Evolutionary conservation across 2,888 invertebrate species (phyloP).

Genomic region (Pseudococcus viburni): DNA sequence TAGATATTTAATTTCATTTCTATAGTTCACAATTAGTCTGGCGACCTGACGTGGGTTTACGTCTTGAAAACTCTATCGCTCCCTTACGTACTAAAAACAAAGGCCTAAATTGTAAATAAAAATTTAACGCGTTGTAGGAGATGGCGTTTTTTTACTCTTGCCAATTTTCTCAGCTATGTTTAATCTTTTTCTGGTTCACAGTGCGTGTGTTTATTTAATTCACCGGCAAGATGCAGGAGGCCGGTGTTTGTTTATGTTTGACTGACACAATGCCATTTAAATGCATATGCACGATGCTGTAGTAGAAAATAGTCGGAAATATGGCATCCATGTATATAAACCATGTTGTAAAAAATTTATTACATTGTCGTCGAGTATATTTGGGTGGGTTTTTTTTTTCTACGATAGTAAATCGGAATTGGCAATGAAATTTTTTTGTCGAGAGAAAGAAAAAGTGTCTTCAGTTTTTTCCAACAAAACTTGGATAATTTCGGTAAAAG

Average conservation of each 20-base stretch:
- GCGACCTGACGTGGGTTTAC: background rate
- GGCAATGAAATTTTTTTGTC: too few species aligned
- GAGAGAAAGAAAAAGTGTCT: too few species aligned
- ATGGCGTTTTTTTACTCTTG: background rate
- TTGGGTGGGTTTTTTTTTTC: background rate
- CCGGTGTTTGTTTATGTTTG: slow-evolving; percentile 41
- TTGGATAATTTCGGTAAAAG: background rate
- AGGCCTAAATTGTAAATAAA: background rate
- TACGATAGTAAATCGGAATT: background rate
- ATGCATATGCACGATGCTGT: background rate
- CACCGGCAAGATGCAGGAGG: slow-evolving; percentile 10
- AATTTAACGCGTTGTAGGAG: slow-evolving; percentile 3
- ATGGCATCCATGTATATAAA: background rate
- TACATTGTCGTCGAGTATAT: background rate
- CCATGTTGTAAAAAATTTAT: background rate
- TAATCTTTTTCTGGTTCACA: background rate
- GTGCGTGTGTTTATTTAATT: slow-evolving; percentile 37
- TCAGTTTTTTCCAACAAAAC: too few species aligned
- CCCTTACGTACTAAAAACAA: background rate
- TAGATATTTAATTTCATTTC: slow-evolving; percentile 52
- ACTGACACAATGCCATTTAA: slow-evolving; percentile 23
- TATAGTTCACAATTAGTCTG: slow-evolving; percentile 33
- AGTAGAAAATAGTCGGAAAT: background rate
- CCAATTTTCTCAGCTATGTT: slow-evolving; percentile 49
- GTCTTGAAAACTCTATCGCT: background rate